Conservation (phyloP, 92 coral and sea anemone genomes). For the Palythoa grandiflora region DNA sequence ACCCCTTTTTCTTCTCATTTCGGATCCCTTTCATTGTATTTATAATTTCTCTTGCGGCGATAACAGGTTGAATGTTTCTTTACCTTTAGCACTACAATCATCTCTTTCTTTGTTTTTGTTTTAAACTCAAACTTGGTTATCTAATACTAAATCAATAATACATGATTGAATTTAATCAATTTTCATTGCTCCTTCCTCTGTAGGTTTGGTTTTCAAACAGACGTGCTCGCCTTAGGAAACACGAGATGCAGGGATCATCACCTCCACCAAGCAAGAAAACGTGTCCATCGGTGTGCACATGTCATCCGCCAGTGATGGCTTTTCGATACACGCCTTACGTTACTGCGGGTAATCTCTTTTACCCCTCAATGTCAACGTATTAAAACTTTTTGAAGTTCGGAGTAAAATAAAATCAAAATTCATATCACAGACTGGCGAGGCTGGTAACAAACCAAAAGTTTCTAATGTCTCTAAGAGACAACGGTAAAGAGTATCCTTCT, state of each 20-base stretch:
- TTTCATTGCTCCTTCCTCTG: neutral
- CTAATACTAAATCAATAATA: neutral
- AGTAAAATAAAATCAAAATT: neutral
- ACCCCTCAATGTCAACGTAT: slow-evolving; percentile 44
- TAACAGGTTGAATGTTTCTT: neutral
- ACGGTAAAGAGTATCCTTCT: neutral
- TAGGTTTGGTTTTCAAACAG: slow-evolving; percentile 92
- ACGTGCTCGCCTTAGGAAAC: slow-evolving; percentile 82
- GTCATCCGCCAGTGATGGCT: slow-evolving; percentile 58
- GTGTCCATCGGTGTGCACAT: slow-evolving; percentile 63
- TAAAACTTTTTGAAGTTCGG: neutral
- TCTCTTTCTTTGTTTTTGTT: neutral
- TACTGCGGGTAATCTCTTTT: slow-evolving; percentile 19
- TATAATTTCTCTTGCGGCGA: neutral
- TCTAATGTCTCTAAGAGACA: slow-evolving; percentile 17
- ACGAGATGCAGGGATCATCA: slow-evolving; percentile 57
- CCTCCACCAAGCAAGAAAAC: slow-evolving; percentile 49
- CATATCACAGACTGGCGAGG: neutral
- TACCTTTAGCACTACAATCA: neutral
- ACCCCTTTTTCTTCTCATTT: neutral
- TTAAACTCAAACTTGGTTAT: neutral
- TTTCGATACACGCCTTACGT: slow-evolving; percentile 45
- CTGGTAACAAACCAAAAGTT: neutral
- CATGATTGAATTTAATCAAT: neutral
- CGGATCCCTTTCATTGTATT: neutral